A percentile compares a stretch with the other conserved stretches of the same genome.
Evolutionary conservation across 2,113 vertebrate species (phyloP).

Genomic region (Stercorarius parasiticus): DNA sequence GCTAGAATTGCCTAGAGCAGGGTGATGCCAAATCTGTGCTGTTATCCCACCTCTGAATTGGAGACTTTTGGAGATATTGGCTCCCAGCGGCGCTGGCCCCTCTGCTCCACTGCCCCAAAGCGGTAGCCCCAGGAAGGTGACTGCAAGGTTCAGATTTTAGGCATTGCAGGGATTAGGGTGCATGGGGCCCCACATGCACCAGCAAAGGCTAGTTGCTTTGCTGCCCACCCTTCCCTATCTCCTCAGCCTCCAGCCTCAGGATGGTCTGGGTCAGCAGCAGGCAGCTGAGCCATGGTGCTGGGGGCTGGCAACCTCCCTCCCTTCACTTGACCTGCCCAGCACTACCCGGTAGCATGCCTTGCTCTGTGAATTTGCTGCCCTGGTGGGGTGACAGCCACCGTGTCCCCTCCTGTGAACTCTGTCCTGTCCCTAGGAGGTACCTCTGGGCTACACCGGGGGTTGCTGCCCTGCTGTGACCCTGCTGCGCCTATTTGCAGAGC

Average conservation of each 20-base stretch:
- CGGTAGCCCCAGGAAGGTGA: not conserved
- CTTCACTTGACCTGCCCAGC: not conserved
- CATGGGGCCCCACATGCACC: fast-evolving
- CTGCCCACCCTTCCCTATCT: not conserved
- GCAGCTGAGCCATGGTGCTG: fast-evolving
- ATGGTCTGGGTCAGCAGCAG: not conserved
- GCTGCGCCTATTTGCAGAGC: not conserved
- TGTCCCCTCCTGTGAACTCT: not conserved
- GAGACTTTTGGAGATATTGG: not conserved
- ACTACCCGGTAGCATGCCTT: fast-evolving
- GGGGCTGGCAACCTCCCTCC: not conserved
- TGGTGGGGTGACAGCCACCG: fast-evolving
- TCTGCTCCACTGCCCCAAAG: not conserved
- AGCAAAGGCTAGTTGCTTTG: not conserved
- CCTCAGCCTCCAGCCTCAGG: not conserved
- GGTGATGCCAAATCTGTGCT: not conserved
- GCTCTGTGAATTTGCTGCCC: not conserved
- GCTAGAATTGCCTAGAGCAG: not conserved
- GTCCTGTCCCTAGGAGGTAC: not conserved
- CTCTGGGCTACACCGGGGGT: not conserved
- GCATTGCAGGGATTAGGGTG: not conserved
- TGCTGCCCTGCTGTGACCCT: fast-evolving
- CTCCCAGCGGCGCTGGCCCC: not conserved
- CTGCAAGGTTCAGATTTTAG: not conserved
- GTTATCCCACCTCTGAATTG: fast-evolving